Evolutionary conservation across 1,140 invertebrate species (phyloP).

Genomic region (Adoxophyes honmai): DNA sequence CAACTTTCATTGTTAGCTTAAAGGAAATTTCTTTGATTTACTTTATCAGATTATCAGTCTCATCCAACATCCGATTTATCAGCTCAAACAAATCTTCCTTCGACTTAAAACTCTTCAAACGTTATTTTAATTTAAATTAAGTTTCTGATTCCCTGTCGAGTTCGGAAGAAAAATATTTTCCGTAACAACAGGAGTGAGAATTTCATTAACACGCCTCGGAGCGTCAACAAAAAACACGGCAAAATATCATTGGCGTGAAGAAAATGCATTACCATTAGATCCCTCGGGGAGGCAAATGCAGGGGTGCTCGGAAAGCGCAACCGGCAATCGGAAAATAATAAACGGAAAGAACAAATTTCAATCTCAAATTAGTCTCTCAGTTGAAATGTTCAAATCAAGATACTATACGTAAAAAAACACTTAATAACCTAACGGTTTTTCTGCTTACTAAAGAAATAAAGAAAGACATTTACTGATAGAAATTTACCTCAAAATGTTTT

Average conservation of each 20-base stretch:
- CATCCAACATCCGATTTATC: neutral
- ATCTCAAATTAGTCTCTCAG: no score
- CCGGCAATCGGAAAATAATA: slow-evolving; percentile 38
- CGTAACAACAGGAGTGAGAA: slow-evolving; percentile 22
- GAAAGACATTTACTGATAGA: no score
- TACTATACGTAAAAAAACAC: slow-evolving; percentile 12
- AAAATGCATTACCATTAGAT: slow-evolving; percentile 43
- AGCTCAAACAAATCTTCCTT: neutral
- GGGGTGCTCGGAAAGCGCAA: slow-evolving; percentile 33
- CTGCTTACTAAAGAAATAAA: no score
- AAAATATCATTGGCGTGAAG: slow-evolving; percentile 54
- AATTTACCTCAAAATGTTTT: no score
- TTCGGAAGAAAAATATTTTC: slow-evolving; percentile 13
- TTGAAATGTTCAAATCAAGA: no score
- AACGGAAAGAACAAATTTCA: slow-evolving; percentile 20
- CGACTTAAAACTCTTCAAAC: neutral
- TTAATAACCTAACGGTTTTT: no score
- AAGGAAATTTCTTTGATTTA: neutral
- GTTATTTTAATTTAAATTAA: slow-evolving; percentile 15
- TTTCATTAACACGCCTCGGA: slow-evolving; percentile 40
- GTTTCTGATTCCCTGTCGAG: neutral
- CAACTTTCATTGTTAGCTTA: neutral
- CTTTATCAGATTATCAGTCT: neutral
- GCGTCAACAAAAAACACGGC: slow-evolving; percentile 31
- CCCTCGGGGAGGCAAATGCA: slow-evolving; percentile 2